Evolutionary conservation across 1,140 invertebrate species (phyloP).

Genomic region (Thaumatotibia leucotreta): DNA sequence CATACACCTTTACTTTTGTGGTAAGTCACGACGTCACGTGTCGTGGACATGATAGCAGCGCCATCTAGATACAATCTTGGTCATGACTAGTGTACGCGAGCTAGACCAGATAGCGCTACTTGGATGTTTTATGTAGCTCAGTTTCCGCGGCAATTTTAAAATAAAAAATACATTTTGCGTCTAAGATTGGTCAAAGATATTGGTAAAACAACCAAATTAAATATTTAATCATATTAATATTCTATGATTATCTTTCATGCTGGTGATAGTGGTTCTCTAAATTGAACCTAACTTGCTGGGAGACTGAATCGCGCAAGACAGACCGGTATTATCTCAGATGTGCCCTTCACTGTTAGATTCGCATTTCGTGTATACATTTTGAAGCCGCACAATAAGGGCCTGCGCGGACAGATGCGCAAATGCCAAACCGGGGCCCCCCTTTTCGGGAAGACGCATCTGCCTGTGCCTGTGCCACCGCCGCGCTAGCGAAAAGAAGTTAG

Average conservation of each 20-base stretch:
- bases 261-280: too few species aligned
- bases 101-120: background rate
- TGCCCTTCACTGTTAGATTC: background rate
- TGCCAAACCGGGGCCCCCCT: background rate
- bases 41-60: constrained; percentile 1
- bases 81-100: background rate
- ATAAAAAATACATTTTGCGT: too few species aligned
- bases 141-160: background rate
- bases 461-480: background rate
- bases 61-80: constrained; percentile 2
- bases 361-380: background rate
- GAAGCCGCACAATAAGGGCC: background rate
- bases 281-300: too few species aligned
- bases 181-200: too few species aligned
- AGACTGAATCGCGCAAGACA: too few species aligned
- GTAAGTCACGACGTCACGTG: background rate
- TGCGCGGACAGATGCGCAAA: background rate
- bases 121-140: background rate
- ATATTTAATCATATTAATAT: too few species aligned
- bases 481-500: background rate
- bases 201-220: too few species aligned
- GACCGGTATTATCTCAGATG: too few species aligned
- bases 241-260: too few species aligned
- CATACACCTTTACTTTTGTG: constrained; percentile 3
- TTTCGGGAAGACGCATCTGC: background rate